Evolutionary conservation across 2,888 invertebrate species (phyloP).

Genomic region (Meteorus colon): DNA sequence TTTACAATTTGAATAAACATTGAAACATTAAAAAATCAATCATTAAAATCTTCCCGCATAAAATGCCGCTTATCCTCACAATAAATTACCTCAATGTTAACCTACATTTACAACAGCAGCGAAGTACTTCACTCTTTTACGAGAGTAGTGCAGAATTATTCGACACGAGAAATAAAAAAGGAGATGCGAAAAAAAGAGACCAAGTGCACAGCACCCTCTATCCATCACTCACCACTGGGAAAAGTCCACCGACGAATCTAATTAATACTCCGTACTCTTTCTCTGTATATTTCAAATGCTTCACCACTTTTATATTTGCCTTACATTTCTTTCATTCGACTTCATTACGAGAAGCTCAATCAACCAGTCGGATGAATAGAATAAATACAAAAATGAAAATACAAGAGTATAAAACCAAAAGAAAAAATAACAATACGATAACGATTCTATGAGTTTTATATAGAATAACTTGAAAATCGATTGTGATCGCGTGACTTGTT

Average conservation of each 20-base stretch:
- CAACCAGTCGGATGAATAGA: background rate
- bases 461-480: background rate
- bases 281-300: background rate
- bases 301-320: background rate
- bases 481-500: constrained; percentile 8
- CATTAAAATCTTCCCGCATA: too few relatives aligned
- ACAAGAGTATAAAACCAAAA: background rate
- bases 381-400: background rate
- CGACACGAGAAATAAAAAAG: background rate
- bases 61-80: too few relatives aligned
- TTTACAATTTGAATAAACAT: too few relatives aligned
- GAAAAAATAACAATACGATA: background rate
- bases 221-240: constrained; percentile 34
- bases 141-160: too few relatives aligned
- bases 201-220: constrained; percentile 2
- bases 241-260: background rate
- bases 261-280: background rate
- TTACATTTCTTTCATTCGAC: constrained; percentile 6
- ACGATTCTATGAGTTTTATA: background rate
- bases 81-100: too few relatives aligned
- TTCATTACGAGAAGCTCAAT: background rate
- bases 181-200: background rate
- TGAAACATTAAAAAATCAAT: too few relatives aligned
- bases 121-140: too few relatives aligned
- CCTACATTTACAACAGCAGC: too few relatives aligned